Evolutionary conservation across 2,888 invertebrate genomes (phyloP).

Genomic region (Stenoptilia bipunctidactyla): DNA sequence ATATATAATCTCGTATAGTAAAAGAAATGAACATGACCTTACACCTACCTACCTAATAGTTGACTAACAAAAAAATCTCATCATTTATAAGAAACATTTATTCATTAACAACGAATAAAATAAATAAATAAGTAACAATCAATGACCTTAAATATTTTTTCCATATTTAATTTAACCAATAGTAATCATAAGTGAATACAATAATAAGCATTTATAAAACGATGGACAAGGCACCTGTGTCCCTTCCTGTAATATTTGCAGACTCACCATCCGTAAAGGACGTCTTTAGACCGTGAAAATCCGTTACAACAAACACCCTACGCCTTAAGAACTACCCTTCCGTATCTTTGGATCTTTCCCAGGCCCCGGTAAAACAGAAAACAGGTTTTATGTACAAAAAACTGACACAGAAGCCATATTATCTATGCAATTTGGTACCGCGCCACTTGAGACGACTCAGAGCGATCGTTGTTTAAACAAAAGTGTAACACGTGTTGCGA

Average conservation of each 20-base stretch:
- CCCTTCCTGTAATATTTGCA: slow-evolving; percentile 28
- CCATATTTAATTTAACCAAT: too few species aligned
- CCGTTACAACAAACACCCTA: slow-evolving; percentile 37
- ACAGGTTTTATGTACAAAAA: slow-evolving; percentile 1
- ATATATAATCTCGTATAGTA: too few species aligned
- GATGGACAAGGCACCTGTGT: slow-evolving; percentile 31
- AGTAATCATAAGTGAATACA: too few species aligned
- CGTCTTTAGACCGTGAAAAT: slow-evolving; percentile 49
- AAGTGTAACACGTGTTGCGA: slow-evolving; percentile 23
- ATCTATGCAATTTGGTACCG: slow-evolving; percentile 6
- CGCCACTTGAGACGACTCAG: neutral
- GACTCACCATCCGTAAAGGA: slow-evolving; percentile 39
- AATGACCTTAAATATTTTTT: too few species aligned
- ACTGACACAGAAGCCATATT: slow-evolving; percentile 9
- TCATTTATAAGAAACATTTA: too few species aligned
- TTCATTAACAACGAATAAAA: too few species aligned
- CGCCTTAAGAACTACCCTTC: neutral
- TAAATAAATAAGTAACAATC: too few species aligned
- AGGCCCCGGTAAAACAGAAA: slow-evolving; percentile 5
- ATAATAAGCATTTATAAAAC: neutral
- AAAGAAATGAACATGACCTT: too few species aligned
- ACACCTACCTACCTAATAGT: too few species aligned
- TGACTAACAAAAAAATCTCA: too few species aligned
- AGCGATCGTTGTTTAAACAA: slow-evolving; percentile 19
- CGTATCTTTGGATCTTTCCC: neutral